Base-by-base conservation (phyloP, 2,888 invertebrate species). In the Thymelicus acteon region DNA sequence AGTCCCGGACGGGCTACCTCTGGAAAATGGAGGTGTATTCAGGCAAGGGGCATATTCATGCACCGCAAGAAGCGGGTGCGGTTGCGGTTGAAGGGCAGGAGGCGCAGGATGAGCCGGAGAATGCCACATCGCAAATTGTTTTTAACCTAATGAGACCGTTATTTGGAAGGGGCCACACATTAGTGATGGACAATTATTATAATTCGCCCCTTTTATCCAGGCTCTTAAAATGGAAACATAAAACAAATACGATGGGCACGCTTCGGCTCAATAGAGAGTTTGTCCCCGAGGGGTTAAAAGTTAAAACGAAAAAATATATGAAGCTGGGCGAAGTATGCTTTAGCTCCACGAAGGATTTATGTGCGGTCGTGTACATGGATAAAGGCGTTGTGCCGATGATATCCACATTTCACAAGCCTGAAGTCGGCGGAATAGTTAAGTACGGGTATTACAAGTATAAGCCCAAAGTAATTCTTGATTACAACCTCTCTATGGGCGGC, bases 121-220 rank as follows among this genome's bases (percentile, higher is more conserved):
- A 60, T 72, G 75, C 78, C 31, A 78, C 78, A 0, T 60, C 76
- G 2, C 62, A 77, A 49, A 75, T 80, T 61, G 78, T 78, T 2
- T 61, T 65, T 10, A 70, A 13, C 7, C 37, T 79, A 0, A 68
- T 76, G 60, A 52, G 74, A 60, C 78, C 76, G 13, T 65, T 78
- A 7, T 73, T 76, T 57, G 31, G 71, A 2, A 70, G 13, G 69
- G 79, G 78, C 49, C 78, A 80, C 65, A 78, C 77, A 0, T 49
- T 80, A 0, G 73, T 78, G 1, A 79, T 78, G 77, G 78, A 80
- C 40, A 79, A 77, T 73, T 79, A 75, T 71, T 79, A 80, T 67
- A 80, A 79, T 52, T 40, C 75, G 2, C 78, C 78, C n/a, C 70
- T 77, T 2, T 40, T 78, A 24, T 73, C 76, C 1, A n/a, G 79